Conservation (phyloP, 2,113 vertebrate species). For the Pelobates fuscus region DNA sequence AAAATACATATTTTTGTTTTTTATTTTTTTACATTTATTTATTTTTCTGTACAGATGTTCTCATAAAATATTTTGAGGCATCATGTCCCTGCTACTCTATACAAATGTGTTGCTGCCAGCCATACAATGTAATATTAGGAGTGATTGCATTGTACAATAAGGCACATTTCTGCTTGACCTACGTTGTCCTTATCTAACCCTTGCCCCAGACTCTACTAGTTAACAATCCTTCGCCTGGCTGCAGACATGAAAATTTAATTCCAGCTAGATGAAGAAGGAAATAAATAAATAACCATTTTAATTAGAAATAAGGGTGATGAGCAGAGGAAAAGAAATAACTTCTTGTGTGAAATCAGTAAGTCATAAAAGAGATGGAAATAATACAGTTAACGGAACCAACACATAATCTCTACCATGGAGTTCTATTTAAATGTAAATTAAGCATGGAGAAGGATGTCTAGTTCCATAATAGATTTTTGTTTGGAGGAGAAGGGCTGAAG, state of each 20-base stretch:
- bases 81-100: too few species aligned
- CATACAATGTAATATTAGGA: neutral
- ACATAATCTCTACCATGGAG: constrained; percentile 57
- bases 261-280: constrained; percentile 21
- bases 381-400: constrained; percentile 57
- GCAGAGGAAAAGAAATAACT: constrained; percentile 44
- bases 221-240: constrained; percentile 15
- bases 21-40: too few species aligned
- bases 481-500: constrained; percentile 51
- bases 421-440: constrained; percentile 71
- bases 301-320: constrained; percentile 53
- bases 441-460: constrained; percentile 50
- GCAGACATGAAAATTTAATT: constrained; percentile 33
- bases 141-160: neutral
- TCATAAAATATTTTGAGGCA: too few species aligned
- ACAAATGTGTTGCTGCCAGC: neutral
- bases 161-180: neutral
- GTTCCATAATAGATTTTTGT: constrained; percentile 52
- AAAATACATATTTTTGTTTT: too few species aligned
- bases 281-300: constrained; percentile 54
- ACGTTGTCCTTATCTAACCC: neutral
- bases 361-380: constrained; percentile 47
- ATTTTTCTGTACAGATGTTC: too few species aligned
- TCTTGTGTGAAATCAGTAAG: constrained; percentile 46
- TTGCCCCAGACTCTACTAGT: neutral